Conservation (phyloP, 2,113 vertebrate genomes). For the Sinocyclocheilus maitianheensis region DNA sequence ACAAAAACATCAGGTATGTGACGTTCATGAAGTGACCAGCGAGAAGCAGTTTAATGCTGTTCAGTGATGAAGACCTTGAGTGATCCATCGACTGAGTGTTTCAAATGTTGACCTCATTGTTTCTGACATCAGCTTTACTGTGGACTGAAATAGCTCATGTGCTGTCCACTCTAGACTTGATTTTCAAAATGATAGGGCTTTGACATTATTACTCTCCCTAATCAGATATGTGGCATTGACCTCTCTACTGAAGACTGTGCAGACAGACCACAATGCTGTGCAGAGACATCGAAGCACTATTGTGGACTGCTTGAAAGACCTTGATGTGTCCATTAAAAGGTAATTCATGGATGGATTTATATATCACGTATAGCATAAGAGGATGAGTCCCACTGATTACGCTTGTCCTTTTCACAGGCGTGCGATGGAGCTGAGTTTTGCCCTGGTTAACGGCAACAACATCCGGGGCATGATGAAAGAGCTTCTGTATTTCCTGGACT, state of each 20-base stretch:
- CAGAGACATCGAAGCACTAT: slow-evolving; percentile 98
- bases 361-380: background rate
- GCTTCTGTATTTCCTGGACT: slow-evolving; percentile 97
- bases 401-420: slow-evolving; percentile 76
- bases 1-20: slow-evolving; percentile 95
- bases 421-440: slow-evolving; percentile 99
- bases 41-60: slow-evolving; percentile 7
- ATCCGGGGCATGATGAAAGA: slow-evolving; percentile 99
- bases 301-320: slow-evolving; percentile 97
- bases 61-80: slow-evolving; percentile 27
- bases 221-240: slow-evolving; percentile 96
- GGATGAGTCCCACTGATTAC: background rate
- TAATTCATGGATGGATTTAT: slow-evolving; percentile 60
- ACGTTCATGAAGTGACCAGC: background rate
- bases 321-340: slow-evolving; percentile 99
- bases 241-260: slow-evolving; percentile 96
- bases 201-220: background rate
- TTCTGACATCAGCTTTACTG: slow-evolving; percentile 14
- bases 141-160: background rate
- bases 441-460: slow-evolving; percentile 98
- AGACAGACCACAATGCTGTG: slow-evolving; percentile 98
- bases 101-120: slow-evolving; percentile 32
- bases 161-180: background rate
- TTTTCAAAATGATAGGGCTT: background rate
- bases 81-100: slow-evolving; percentile 37